phyloP scores from a whole-genome alignment of 92 coral and sea anemone species.

The Metridium senile region DNA sequence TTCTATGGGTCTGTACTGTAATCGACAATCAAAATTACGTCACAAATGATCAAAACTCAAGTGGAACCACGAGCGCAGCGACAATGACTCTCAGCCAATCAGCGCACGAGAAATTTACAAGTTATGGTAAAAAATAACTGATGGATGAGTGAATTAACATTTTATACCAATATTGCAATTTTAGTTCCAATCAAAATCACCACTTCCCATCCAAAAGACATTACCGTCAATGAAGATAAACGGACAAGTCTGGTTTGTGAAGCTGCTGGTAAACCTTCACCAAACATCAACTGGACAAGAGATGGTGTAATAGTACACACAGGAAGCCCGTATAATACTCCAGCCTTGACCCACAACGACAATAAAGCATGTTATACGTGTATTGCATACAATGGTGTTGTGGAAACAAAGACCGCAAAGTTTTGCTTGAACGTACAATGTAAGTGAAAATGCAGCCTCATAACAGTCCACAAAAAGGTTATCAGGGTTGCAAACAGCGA shows the following conservation, averaged over 20 bases:
- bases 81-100: too few relatives aligned
- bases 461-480: too few relatives aligned
- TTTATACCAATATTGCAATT: too few relatives aligned
- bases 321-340: conserved; percentile 20
- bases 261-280: conserved; percentile 38
- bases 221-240: conserved; percentile 17
- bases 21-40: too few relatives aligned
- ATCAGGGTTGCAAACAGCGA: too few relatives aligned
- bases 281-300: conserved; percentile 48
- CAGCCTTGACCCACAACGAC: conserved; percentile 5
- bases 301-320: conserved; percentile 14
- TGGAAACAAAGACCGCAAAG: conserved; percentile 1
- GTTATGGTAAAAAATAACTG: too few relatives aligned
- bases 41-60: too few relatives aligned
- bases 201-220: not conserved
- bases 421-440: conserved; percentile 20
- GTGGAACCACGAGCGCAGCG: too few relatives aligned
- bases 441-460: conserved; percentile 19
- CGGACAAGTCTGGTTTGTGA: conserved; percentile 1
- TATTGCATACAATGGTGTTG: conserved; percentile 17
- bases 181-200: not conserved
- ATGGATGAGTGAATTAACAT: too few relatives aligned
- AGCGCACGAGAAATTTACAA: too few relatives aligned
- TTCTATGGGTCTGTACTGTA: too few relatives aligned
- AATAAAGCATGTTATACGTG: conserved; percentile 17